A percentile compares a stretch with the other conserved stretches of the same genome.
phyloP scores from a whole-genome alignment of 2,888 invertebrate species.

The Dolichopus griseipennis region DNA sequence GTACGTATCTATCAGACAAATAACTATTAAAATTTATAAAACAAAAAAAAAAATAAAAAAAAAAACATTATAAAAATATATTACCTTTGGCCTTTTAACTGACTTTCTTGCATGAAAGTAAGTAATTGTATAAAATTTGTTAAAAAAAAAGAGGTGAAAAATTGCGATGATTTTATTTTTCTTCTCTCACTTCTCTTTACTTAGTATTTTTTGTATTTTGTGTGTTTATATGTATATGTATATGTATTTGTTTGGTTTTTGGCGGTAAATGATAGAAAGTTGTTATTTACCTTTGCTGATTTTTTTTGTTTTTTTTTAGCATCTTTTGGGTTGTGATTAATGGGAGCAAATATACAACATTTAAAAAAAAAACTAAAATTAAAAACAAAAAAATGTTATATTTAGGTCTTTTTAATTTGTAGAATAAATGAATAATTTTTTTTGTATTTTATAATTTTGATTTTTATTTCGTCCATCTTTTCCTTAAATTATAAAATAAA shows the following conservation, averaged over 20 bases:
- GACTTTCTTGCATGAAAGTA: background rate
- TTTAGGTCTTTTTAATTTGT: slow-evolving; percentile 3
- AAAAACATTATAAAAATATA: no score
- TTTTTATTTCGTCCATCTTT: no score
- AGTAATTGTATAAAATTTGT: background rate
- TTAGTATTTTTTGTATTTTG: no score
- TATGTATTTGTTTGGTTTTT: no score
- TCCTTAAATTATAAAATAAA: no score
- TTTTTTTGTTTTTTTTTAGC: background rate
- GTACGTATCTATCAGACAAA: no score
- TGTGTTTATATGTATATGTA: no score
- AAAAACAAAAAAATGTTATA: background rate
- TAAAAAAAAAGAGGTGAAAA: background rate
- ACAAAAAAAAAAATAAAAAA: no score
- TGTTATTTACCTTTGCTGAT: background rate
- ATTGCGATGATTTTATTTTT: background rate
- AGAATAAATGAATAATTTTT: background rate
- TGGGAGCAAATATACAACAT: background rate
- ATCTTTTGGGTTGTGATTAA: background rate
- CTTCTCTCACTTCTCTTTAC: background rate
- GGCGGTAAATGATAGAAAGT: slow-evolving; percentile 2
- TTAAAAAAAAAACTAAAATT: no score
- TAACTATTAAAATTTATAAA: no score
- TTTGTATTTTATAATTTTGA: background rate
- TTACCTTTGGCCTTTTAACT: background rate